Evolutionary conservation across 1,140 invertebrate genomes (phyloP), one percentile per base, ranked within the genome.

Genomic region (Ridgeia piscesae): DNA sequence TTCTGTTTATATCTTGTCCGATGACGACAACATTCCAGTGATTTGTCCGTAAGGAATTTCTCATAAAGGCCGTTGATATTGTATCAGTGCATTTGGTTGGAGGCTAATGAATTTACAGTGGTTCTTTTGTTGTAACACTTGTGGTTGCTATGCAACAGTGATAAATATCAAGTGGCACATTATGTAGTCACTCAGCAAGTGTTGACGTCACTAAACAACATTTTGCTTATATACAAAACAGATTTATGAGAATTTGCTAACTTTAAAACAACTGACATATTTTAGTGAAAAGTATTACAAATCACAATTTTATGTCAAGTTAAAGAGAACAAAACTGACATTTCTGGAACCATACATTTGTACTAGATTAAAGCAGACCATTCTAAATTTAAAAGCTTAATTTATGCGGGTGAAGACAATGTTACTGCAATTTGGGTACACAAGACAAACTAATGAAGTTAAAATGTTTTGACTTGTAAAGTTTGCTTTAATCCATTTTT

Each of bases 81-180:
- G 27, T 77, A 77, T 77, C 58, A 77, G 14, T 77, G 27, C 58
- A 77, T 77, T 77, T 77, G 11, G 58, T 21, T 77, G 11, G 17
- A 77, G 58, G 58, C 0, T 77, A 21, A 21, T 21, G 58, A 77
- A 27, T 31, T 77, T 77, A 77, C 58, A 77, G 27, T 77, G 14
- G 58, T 21, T 77, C 58, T 77, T 77, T 77, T 77, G 58, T 17
- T 21, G 58, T 21, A 77, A 31, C 58, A 0, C 58, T 77, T 42
- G 27, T 4, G 58, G 58, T 77, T 77, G 58, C 58, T 77, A 77
- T 27, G 58, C 58, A 77, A 4, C 58, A 77, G 27, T 77, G 58
- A 77, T 77, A 77, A 77, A 77, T 77, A 77, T 77, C 58, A 77
- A 77, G 58, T 77, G 58, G 58, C 58, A 77, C 17, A 77, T 77